A percentile compares a stretch with the other conserved stretches of the same genome.
phyloP scores from a whole-genome alignment of 2,113 vertebrate genomes.

The Notechis scutatus region DNA sequence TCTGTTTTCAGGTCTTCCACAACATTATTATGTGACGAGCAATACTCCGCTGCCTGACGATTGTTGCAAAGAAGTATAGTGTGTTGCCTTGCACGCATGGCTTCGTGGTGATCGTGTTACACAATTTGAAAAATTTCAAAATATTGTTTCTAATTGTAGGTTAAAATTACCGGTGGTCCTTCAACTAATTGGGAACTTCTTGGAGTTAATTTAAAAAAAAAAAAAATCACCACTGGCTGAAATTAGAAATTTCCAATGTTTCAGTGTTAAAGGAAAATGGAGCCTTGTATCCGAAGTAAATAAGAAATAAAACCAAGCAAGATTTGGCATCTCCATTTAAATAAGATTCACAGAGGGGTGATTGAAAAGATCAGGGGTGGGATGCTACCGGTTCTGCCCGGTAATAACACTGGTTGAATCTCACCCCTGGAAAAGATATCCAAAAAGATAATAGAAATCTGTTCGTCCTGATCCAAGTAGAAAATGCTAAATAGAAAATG shows the following conservation, averaged over 20 bases:
- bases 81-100: background rate
- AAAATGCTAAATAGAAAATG: no score
- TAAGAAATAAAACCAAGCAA: background rate
- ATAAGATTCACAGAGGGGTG: background rate
- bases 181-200: no score
- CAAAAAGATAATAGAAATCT: background rate
- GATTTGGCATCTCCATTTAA: background rate
- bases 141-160: background rate
- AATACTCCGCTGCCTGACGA: background rate
- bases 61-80: background rate
- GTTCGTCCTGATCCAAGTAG: background rate
- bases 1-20: background rate
- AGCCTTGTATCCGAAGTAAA: background rate
- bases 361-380: background rate
- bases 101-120: background rate
- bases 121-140: background rate
- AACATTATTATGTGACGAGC: background rate
- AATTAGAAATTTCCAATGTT: background rate
- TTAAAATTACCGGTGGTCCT: background rate
- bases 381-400: no score
- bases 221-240: no score
- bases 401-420: no score
- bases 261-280: slow-evolving; percentile 24
- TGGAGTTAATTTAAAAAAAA: no score
- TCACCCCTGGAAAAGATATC: no score